Percentiles rank a stretch among this genome's conserved stretches.
Evolutionary conservation across 2,888 invertebrate species (phyloP).

Genomic region (Euzophera pinguis): DNA sequence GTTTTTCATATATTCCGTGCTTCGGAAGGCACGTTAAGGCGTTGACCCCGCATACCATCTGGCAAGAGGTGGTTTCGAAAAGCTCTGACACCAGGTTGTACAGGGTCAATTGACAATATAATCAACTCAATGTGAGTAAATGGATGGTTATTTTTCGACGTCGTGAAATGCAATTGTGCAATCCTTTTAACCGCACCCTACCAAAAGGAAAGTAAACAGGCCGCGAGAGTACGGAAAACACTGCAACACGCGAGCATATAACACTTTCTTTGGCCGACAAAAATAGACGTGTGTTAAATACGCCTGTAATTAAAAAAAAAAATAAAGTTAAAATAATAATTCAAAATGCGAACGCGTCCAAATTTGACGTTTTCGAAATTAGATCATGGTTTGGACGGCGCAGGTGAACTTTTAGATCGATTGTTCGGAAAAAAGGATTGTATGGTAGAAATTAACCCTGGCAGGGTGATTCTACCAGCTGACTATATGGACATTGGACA

Average conservation of each 20-base stretch:
- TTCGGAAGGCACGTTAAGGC: no score
- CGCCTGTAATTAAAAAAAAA: background rate
- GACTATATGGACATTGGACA: slow-evolving; percentile 85
- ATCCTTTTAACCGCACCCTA: slow-evolving; percentile 1
- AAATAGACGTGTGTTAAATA: background rate
- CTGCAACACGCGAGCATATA: background rate
- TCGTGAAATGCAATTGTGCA: background rate
- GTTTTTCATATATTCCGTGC: no score
- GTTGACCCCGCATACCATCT: no score
- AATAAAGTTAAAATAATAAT: background rate
- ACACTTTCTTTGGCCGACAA: background rate
- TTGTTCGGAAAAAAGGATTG: slow-evolving; percentile 85
- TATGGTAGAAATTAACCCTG: slow-evolving; percentile 86
- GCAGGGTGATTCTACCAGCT: slow-evolving; percentile 84
- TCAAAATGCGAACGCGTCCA: slow-evolving; percentile 60
- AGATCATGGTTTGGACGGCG: slow-evolving; percentile 68
- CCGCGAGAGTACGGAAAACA: background rate
- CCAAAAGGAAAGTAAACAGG: background rate
- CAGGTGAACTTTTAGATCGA: slow-evolving; percentile 78
- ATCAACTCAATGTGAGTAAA: no score
- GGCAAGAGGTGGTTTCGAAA: no score
- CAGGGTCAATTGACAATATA: no score
- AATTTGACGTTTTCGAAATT: slow-evolving; percentile 78
- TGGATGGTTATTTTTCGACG: no score
- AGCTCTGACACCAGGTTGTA: no score